Evolutionary conservation across 2,797 vertebrate species (phyloP), one percentile per base, ranked within the genome.

Genomic region (Falco columbarius): DNA sequence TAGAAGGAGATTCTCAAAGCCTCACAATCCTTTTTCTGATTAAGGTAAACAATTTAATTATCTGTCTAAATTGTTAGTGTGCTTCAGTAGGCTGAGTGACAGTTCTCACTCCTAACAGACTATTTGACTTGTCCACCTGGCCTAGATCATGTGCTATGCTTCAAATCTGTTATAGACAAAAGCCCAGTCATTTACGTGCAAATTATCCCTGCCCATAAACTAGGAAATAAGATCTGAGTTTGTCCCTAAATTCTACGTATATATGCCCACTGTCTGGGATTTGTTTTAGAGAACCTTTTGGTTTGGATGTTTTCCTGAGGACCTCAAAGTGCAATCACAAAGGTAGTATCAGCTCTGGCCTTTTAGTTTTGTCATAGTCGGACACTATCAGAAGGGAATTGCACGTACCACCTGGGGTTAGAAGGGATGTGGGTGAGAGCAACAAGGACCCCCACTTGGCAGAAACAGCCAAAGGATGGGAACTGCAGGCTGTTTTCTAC

Each of bases 21-120:
- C 20, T 83, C 47, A 85, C 62, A 86, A 91, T 27, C 42, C 12
- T 84, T 93, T 94, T 77, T 38, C 52, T 75, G 76, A 89, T 89
- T 86, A 94, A 93, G 70, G 54, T 83, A 96, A 96, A 94, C 70
- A 82, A 38, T 89, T 76, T 93, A 81, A 95, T 94, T 96, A 81
- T 86, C 34, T 89, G 47, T 63, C 52, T 81, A 93, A 94, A 96
- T 67, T 34, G 29, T 86, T 90, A 38, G 18, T 63, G 83, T 93
- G 70, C 44, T 96, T 93, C 74, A 75, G 27, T 61, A 89, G 17
- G 15, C 51, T 87, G 38, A 93, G 74, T 74, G 87, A 66, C 91
- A 56, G 42, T 52, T 95, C 49, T 92, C 40, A 47, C 42, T 56
- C 52, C 54, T 80, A 68, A 62, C 49, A 82, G 77, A 34, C 15